These are phyloP conservation scores for Stenoptilia bipunctidactyla DNA, from an alignment of 2,888 invertebrate genomes.

Conservation along the genomic window DNA sequence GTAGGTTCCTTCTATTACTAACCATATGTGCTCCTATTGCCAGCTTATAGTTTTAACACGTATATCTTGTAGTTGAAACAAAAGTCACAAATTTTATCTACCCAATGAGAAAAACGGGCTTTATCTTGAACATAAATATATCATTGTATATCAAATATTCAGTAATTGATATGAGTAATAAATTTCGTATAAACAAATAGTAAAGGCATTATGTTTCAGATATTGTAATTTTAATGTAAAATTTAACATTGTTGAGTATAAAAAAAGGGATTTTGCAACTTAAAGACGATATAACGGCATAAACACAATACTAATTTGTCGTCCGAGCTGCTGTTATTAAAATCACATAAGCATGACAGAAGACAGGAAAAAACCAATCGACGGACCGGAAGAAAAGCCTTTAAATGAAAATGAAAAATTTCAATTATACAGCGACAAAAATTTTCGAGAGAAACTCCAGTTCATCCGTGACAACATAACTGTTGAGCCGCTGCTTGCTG, in stretches of 20 bases:
- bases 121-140: neutral
- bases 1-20: too few relatives aligned
- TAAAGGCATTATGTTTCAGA: conserved; percentile 29
- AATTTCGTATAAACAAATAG: conserved; percentile 49
- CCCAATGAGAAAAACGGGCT: too few relatives aligned
- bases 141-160: neutral
- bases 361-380: conserved; percentile 29
- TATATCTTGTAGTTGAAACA: too few relatives aligned
- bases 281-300: conserved; percentile 32
- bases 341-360: conserved; percentile 34
- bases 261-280: conserved; percentile 21
- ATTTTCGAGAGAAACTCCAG: conserved; percentile 48
- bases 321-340: conserved; percentile 12
- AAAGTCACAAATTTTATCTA: too few relatives aligned
- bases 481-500: conserved; percentile 75
- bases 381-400: conserved; percentile 45
- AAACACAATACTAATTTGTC: conserved; percentile 11
- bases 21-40: too few relatives aligned
- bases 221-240: conserved; percentile 35
- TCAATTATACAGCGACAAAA: too few relatives aligned
- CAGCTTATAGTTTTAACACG: too few relatives aligned
- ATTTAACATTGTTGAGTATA: conserved; percentile 24
- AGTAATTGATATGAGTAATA: conserved; percentile 24
- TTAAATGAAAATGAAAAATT: conserved; percentile 20
- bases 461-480: conserved; percentile 71